These are phyloP conservation scores for Drosophila falleni DNA, from an alignment of 2,888 invertebrate genomes.

Conservation along the genomic window DNA sequence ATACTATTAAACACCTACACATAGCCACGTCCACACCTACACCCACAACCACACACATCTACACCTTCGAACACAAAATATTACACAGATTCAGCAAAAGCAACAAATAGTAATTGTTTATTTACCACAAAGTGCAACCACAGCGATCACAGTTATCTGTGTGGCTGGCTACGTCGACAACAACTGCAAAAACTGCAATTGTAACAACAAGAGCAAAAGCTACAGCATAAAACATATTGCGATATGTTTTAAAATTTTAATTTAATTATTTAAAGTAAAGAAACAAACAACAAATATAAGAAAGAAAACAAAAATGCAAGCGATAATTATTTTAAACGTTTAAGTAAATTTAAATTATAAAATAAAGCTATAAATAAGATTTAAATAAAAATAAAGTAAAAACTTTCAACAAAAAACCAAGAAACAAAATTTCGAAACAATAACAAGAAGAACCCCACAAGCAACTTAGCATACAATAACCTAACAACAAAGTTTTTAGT, in stretches of 20 bases:
- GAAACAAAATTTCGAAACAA: constrained; percentile 52
- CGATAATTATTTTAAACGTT: constrained; percentile 85
- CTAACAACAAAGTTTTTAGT: constrained; percentile 61
- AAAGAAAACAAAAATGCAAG: constrained; percentile 80
- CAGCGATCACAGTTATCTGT: constrained; percentile 53
- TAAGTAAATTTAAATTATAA: constrained; percentile 85
- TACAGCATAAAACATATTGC: constrained; percentile 72
- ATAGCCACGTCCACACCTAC: constrained; percentile 38
- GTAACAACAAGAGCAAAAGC: constrained; percentile 52
- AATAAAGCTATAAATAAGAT: constrained; percentile 83
- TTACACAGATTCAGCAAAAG: constrained; percentile 48
- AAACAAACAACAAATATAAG: constrained; percentile 55
- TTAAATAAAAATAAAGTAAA: constrained; percentile 83
- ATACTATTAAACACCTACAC: constrained; percentile 91
- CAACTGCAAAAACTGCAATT: constrained; percentile 39
- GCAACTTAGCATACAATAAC: constrained; percentile 44
- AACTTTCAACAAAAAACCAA: constrained; percentile 62
- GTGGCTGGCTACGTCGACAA: constrained; percentile 46
- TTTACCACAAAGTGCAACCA: constrained; percentile 72
- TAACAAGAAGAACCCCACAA: constrained; percentile 46
- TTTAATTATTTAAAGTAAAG: constrained; percentile 85
- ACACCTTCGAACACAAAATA: constrained; percentile 42
- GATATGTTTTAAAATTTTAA: constrained; percentile 83
- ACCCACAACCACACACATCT: constrained; percentile 27
- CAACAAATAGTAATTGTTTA: constrained; percentile 76